These are phyloP conservation scores for Electrona antarctica DNA, from an alignment of 2,113 vertebrate genomes.

Conservation along the genomic window DNA sequence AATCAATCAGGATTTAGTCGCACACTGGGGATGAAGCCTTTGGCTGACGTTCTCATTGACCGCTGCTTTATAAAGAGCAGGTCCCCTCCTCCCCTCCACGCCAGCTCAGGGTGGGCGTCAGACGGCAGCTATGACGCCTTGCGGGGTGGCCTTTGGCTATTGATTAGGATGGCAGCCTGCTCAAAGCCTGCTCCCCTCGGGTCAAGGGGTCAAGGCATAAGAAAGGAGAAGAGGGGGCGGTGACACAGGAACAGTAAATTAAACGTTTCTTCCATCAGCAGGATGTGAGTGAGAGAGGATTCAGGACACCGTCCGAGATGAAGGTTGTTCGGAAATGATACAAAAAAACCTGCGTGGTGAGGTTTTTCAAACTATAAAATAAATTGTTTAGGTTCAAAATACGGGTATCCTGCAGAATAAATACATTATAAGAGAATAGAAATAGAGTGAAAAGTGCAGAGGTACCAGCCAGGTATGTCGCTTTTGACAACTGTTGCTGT, in stretches of 20 bases:
- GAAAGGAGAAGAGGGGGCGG: conserved; percentile 34
- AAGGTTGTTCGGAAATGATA: neutral
- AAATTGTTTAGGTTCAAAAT: too few species aligned
- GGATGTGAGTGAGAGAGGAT: conserved; percentile 6
- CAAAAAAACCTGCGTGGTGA: neutral
- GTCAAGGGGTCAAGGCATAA: conserved; percentile 67
- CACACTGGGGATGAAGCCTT: conserved; percentile 42
- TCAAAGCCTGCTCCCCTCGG: conserved; percentile 33
- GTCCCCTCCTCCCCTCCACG: neutral
- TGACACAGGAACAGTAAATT: conserved; percentile 58
- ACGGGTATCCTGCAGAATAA: neutral
- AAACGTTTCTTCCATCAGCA: conserved; percentile 51
- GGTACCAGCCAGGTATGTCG: too few species aligned
- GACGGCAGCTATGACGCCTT: conserved; percentile 34
- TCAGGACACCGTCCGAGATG: neutral
- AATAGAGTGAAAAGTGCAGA: neutral
- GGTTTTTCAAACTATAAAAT: too few species aligned
- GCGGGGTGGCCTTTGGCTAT: conserved; percentile 65
- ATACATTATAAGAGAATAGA: neutral
- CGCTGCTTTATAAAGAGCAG: conserved; percentile 32
- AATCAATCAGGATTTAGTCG: conserved; percentile 53
- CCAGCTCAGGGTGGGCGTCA: conserved; percentile 16
- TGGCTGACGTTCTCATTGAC: conserved; percentile 53
- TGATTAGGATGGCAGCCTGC: conserved; percentile 49
- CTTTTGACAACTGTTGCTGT: too few species aligned